A percentile compares a stretch with the other conserved stretches of the same genome.
Conservation (phyloP, 2,888 invertebrate species). For the Perithous albicinctus region DNA sequence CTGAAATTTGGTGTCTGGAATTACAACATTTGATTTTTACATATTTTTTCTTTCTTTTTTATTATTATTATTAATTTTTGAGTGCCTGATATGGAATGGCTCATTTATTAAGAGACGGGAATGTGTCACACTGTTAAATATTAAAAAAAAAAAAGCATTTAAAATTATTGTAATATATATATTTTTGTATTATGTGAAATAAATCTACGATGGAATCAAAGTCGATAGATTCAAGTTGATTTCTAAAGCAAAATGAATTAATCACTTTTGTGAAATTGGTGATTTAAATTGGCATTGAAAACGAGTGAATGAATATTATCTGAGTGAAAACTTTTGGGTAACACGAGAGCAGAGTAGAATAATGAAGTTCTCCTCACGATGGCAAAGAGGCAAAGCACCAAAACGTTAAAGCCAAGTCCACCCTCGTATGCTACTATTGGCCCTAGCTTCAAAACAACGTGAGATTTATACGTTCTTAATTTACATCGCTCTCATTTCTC, state of each 20-base stretch:
- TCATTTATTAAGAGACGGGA: too few relatives aligned
- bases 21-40: too few relatives aligned
- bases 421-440: conserved; percentile 62
- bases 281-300: not conserved
- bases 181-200: too few relatives aligned
- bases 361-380: conserved; percentile 37
- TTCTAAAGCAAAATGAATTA: not conserved
- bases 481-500: conserved; percentile 43
- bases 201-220: too few relatives aligned
- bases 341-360: conserved; percentile 12
- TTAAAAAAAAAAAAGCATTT: too few relatives aligned
- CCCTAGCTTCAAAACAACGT: conserved; percentile 59
- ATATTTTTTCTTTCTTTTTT: too few relatives aligned
- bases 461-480: conserved; percentile 65
- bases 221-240: not conserved
- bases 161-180: too few relatives aligned
- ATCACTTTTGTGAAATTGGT: not conserved
- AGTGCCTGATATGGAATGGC: too few relatives aligned
- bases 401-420: conserved; percentile 16
- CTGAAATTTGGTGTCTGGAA: too few relatives aligned
- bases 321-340: not conserved
- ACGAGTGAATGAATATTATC: conserved; percentile 8
- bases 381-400: conserved; percentile 28
- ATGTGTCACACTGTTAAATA: too few relatives aligned
- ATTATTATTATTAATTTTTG: too few relatives aligned